Conservation (phyloP, 2,797 vertebrate species). For the Cirrhinus molitorella region DNA sequence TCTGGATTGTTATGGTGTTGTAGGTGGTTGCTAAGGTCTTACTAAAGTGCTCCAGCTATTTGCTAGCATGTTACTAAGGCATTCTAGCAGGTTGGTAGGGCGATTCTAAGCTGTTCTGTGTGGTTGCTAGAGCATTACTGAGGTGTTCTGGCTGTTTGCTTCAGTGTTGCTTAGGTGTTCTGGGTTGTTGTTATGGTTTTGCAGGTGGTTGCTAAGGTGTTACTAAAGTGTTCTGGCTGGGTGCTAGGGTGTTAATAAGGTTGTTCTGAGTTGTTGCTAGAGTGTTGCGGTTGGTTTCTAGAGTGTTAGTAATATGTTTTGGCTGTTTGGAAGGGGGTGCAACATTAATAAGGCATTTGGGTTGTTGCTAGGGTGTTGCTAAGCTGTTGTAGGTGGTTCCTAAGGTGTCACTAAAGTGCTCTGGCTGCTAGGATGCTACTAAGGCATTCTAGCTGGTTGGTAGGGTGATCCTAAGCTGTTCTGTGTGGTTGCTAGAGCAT, state of each 20-base stretch:
- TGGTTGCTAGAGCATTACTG: background rate
- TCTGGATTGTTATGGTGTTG: background rate
- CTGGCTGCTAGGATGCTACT: background rate
- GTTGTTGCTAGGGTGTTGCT: no score
- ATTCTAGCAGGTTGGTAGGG: fast-evolving
- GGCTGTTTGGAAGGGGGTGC: no score
- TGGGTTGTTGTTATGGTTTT: no score
- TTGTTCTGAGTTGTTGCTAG: background rate
- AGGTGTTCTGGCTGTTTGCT: background rate
- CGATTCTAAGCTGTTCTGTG: background rate
- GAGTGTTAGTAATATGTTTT: background rate
- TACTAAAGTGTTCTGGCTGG: background rate
- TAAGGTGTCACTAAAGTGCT: background rate
- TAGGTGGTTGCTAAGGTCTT: no score
- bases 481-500: fast-evolving
- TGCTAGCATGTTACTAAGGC: background rate
- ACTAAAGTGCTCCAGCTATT: no score
- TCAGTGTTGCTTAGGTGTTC: background rate
- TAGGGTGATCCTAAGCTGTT: background rate
- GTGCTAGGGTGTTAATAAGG: background rate
- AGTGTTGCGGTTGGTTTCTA: background rate
- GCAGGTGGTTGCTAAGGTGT: background rate
- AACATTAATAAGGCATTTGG: no score
- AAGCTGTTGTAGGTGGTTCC: no score
- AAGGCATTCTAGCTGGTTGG: background rate